phyloP scores from a whole-genome alignment of 2,113 vertebrate genomes.

The Acanthisitta chloris region DNA sequence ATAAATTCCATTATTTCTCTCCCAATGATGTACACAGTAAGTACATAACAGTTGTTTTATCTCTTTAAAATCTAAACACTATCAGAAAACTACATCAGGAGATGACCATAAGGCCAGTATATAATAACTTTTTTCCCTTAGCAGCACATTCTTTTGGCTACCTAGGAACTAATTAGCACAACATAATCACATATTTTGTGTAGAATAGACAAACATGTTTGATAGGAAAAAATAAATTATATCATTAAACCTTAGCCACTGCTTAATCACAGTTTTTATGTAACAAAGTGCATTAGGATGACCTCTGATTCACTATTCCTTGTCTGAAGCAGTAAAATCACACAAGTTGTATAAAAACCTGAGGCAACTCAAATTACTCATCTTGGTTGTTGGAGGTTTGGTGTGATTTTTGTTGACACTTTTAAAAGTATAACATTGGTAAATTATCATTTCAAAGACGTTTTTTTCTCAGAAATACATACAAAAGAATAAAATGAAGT shows the following conservation, averaged over 20 bases:
- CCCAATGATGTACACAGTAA: neutral
- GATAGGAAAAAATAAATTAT: conserved; percentile 67
- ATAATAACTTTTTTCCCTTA: conserved; percentile 54
- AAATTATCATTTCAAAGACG: neutral
- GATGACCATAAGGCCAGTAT: conserved; percentile 26
- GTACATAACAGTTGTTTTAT: neutral
- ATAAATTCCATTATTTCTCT: neutral
- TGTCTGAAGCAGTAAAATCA: conserved; percentile 48
- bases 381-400: neutral
- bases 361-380: conserved; percentile 57
- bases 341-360: conserved; percentile 47
- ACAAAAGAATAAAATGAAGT: neutral
- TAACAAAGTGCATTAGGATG: conserved; percentile 66
- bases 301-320: conserved; percentile 43
- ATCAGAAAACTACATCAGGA: conserved; percentile 2
- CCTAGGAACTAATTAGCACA: conserved; percentile 70
- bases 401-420: neutral
- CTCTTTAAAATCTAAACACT: neutral
- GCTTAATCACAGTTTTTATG: conserved; percentile 74
- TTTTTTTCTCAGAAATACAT: neutral
- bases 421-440: neutral
- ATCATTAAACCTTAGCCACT: conserved; percentile 65
- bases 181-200: conserved; percentile 65
- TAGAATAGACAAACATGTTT: conserved; percentile 67
- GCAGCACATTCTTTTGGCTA: conserved; percentile 60